Evolutionary conservation across 2,797 vertebrate genomes (phyloP).

Genomic region (Channallabes apus): DNA sequence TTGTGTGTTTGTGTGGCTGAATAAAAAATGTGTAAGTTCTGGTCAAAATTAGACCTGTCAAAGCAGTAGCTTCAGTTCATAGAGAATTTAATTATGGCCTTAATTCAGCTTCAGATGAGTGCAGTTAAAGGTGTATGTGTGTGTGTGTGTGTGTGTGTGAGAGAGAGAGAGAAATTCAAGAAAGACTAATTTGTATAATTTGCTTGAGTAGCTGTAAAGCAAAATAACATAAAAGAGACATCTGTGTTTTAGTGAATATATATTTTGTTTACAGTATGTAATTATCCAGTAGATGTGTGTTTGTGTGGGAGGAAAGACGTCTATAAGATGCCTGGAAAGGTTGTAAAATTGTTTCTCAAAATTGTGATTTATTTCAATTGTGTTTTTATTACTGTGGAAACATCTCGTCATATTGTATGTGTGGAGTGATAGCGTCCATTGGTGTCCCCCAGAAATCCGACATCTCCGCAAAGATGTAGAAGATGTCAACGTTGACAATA

Average conservation of each 20-base stretch:
- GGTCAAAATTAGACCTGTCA: background rate
- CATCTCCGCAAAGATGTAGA: background rate
- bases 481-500: background rate
- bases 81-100: background rate
- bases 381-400: background rate
- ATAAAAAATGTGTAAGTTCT: background rate
- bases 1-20: background rate
- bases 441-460: background rate
- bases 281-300: background rate
- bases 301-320: background rate
- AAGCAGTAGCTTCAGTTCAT: background rate
- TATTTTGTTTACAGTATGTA: background rate
- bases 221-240: background rate
- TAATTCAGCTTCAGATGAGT: background rate
- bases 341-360: too few species aligned
- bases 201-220: background rate
- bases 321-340: background rate
- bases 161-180: background rate
- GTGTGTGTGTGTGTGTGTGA: conserved; percentile 5
- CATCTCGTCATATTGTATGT: too few species aligned
- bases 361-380: background rate
- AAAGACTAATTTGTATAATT: background rate
- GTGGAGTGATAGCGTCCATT: background rate
- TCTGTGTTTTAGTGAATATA: background rate
- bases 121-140: background rate